Base-by-base conservation (phyloP, 1,140 invertebrate genomes). In the Habropoda laboriosa region DNA sequence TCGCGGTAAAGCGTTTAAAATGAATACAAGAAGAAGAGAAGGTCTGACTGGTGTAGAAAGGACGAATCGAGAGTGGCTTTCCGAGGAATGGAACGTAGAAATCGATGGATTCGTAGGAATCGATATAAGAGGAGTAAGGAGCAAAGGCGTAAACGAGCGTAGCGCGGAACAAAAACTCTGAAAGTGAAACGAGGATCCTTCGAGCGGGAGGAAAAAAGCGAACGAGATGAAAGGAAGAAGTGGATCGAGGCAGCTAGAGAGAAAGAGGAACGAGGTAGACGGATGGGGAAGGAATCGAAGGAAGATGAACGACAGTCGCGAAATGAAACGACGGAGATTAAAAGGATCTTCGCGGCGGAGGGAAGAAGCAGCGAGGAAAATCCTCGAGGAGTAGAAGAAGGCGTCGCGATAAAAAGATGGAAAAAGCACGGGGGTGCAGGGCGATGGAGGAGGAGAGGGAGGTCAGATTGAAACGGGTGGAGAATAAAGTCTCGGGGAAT, bases 391-490 rank as follows among this genome's bases (percentile, higher is more conserved):
- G 45, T 2, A 16, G 32, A 2, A 58, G n/a, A n/a, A 2, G 5
- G 24, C 5, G 61, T 2, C 27, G 63, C 30, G 35, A 55, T 58
- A 76, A 76, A 68, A 58, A 21, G 51, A 57, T 45, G 30, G 63
- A 27, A 32, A 42, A 57, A 58, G 27, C 27, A 58, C 6, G 27
- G 4, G 27, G 30, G 24, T 30, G 45, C 16, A 58, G 55, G 47
- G n/a, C 8, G 42, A 47, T 30, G 47, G 21, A 24, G n/a, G 12
- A 4, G 47, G 16, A 5, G 35, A 27, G 16, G 4, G 49, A 47
- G 55, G 27, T 64, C 68, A 66, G 75, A 84, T 79, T 49, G 73
- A 75, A 85, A 81, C 73, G 71, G 78, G 78, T 72, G 67, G 67
- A 67, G 77, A 35, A 77, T 78, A 67, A 66, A 80, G 53, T 64